These are phyloP conservation scores for zebrafish (Danio rerio) DNA, from an alignment of 2,113 vertebrate species.

Conservation along the genomic window DNA sequence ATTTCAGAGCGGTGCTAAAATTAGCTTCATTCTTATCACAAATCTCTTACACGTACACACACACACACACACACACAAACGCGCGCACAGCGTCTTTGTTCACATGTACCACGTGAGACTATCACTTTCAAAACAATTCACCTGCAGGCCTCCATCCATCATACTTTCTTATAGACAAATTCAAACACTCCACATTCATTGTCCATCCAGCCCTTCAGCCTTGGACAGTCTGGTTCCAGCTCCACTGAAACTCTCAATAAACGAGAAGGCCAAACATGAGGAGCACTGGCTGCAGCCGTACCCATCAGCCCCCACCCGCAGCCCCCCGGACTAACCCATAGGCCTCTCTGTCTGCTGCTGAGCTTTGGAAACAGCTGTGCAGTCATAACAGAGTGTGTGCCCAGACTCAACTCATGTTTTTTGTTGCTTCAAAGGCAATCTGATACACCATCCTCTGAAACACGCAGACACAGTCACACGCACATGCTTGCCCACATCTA, in stretches of 20 bases:
- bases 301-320: constrained; percentile 6
- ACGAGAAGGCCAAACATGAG: constrained; percentile 19
- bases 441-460: constrained; percentile 51
- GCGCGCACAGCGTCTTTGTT: neutral
- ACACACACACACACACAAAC: neutral
- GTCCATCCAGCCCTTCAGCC: constrained; percentile 3
- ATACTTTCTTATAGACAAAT: neutral
- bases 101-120: neutral
- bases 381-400: constrained; percentile 61
- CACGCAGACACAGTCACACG: constrained; percentile 44
- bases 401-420: constrained; percentile 59
- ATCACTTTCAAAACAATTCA: neutral
- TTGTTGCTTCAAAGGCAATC: constrained; percentile 61
- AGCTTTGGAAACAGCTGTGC: constrained; percentile 61
- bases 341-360: constrained; percentile 52
- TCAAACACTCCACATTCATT: constrained; percentile 19
- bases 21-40: neutral
- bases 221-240: constrained; percentile 5
- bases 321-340: constrained; percentile 47
- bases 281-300: constrained; percentile 1
- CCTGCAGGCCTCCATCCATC: neutral
- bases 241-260: constrained; percentile 23
- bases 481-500: constrained; percentile 31
- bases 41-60: neutral
- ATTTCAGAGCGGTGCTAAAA: neutral